A percentile compares a stretch with the other conserved stretches of the same genome.
These are phyloP conservation scores for Poicephalus gulielmi DNA, from an alignment of 2,113 vertebrate species.

Conservation along the genomic window DNA sequence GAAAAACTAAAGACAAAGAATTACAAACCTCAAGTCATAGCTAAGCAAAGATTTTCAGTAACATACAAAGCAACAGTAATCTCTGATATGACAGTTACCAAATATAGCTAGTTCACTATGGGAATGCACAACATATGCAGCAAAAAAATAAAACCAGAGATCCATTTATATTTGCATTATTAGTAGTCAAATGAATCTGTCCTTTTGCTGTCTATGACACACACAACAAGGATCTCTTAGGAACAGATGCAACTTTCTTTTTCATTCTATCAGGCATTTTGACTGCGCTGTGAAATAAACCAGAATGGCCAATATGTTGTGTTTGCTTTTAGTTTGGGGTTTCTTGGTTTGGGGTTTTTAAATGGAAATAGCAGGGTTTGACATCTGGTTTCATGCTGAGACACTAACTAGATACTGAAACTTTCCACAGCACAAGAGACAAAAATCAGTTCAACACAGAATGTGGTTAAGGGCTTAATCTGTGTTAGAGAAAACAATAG, in stretches of 20 bases:
- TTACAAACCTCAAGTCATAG: neutral
- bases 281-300: neutral
- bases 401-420: neutral
- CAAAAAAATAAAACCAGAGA: neutral
- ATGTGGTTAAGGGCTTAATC: no score
- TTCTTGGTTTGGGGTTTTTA: neutral
- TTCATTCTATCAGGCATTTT: neutral
- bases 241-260: neutral
- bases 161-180: neutral
- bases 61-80: neutral
- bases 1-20: neutral
- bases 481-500: no score
- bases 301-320: neutral
- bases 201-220: neutral
- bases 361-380: neutral
- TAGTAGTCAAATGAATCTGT: neutral
- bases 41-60: neutral
- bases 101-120: neutral
- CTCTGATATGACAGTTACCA: neutral
- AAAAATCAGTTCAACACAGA: no score
- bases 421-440: neutral
- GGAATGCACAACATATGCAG: neutral
- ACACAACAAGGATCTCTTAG: neutral
- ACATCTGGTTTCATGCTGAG: neutral
- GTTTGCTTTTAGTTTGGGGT: neutral